Conservation (phyloP, 2,888 invertebrate species). For the Clistopyga incitator region DNA sequence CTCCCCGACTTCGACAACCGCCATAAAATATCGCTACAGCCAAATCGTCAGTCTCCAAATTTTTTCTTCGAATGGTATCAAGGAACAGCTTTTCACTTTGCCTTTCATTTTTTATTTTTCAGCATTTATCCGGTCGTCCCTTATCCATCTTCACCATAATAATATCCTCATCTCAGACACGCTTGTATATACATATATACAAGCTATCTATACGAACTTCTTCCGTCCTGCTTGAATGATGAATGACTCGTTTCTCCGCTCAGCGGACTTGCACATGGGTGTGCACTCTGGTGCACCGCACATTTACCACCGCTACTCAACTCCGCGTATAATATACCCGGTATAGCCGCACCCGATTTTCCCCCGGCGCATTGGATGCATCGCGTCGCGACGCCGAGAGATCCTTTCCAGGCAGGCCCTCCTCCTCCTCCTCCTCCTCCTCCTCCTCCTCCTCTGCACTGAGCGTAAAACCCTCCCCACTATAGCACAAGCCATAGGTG, state of each 20-base stretch:
- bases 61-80: background rate
- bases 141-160: slow-evolving; percentile 41
- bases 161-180: slow-evolving; percentile 60
- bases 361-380: slow-evolving; percentile 48
- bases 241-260: slow-evolving; percentile 75
- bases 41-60: background rate
- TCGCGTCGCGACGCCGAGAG: slow-evolving; percentile 56
- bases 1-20: too few species aligned
- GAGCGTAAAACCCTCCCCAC: background rate
- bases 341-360: slow-evolving; percentile 65
- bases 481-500: background rate
- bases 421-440: too few species aligned
- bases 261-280: slow-evolving; percentile 52
- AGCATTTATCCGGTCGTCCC: slow-evolving; percentile 24
- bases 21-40: background rate
- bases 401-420: slow-evolving; percentile 54
- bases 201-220: slow-evolving; percentile 60
- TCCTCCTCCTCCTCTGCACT: slow-evolving; percentile 44
- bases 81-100: slow-evolving; percentile 4
- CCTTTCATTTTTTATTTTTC: too few species aligned
- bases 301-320: slow-evolving; percentile 54
- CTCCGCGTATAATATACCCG: slow-evolving; percentile 54
- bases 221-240: slow-evolving; percentile 74
- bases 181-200: too few species aligned
- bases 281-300: slow-evolving; percentile 52